Base-by-base conservation (phyloP, 2,888 invertebrate species). In the Metellina segmentata region DNA sequence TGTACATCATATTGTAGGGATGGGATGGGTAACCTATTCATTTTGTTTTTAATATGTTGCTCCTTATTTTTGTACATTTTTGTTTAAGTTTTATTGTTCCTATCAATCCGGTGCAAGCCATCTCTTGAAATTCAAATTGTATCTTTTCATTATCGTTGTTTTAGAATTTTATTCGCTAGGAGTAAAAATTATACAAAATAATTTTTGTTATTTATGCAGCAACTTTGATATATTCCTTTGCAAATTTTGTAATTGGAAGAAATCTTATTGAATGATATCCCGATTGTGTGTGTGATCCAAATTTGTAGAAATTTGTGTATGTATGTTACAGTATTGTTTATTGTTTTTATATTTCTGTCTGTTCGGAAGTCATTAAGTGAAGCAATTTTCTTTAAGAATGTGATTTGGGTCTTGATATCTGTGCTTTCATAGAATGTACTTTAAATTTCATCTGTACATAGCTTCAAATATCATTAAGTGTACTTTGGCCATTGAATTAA, bases 71-170 rank as follows among this genome's bases (percentile, higher is more conserved):
- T 91, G 81, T 81, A 75, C 48, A 49, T 82, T 69, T 90, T 86
- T 87, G 86, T 85, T 90, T 61, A 83, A 78, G 51, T 81, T 91
- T 86, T 81, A 13, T 82, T 75, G 34, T 90, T 81, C 49, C 34
- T 81, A 85, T 52, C 20, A 88, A 52, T 83, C 85, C 86, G 81
- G 86, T 90, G 90, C 20, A 86, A 86, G n/a, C 19, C 61, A 81
- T 69, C 49, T 88, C n/a, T 88, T 34, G 16, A 52, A 74, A 75
- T 53, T 48, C 20, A n/a, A 82, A 74, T 53, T 53, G 61, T 75
- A 75, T 75, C 34, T 74, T 85, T 19, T 69, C 20, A 16, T 53
- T 61, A n/a, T 61, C 75, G 85, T 61, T 85, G 48, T 79, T 79
- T 19, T 78, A 19, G 51, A 52, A 78, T 7, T 78, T 48, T 83